These are phyloP conservation scores for Talpa occidentalis DNA, from an alignment of 2,113 vertebrate genomes.

Conservation along the genomic window DNA sequence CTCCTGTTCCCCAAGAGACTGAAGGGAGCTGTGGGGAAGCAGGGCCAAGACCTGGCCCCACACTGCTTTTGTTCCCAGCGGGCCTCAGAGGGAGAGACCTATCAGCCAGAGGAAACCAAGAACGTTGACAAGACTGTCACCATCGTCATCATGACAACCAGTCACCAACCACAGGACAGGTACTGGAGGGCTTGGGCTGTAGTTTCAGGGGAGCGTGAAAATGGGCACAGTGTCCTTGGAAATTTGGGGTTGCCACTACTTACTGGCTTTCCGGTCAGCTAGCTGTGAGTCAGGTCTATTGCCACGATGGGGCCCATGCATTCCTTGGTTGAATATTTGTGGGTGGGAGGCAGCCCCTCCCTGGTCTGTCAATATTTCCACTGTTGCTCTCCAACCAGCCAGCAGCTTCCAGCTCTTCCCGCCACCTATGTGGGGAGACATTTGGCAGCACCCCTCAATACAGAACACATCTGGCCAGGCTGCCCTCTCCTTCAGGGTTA, in stretches of 20 bases:
- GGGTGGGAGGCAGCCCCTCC: neutral
- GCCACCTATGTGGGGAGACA: neutral
- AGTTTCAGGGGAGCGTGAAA: neutral
- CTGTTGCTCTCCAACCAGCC: neutral
- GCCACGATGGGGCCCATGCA: neutral
- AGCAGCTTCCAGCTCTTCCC: neutral
- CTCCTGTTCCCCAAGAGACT: neutral
- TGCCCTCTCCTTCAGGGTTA: neutral
- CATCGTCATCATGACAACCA: slow-evolving; percentile 71
- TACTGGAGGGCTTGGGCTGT: slow-evolving; percentile 35
- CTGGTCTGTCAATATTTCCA: slow-evolving; percentile 60
- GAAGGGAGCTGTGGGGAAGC: slow-evolving; percentile 23
- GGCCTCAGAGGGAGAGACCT: slow-evolving; percentile 37
- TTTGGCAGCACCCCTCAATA: slow-evolving; percentile 50
- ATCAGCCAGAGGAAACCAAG: slow-evolving; percentile 29
- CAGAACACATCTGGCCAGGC: slow-evolving; percentile 49
- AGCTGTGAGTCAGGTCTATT: slow-evolving; percentile 19
- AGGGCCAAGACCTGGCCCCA: slow-evolving; percentile 14
- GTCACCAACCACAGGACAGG: slow-evolving; percentile 79
- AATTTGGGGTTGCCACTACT: neutral
- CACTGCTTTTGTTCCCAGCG: slow-evolving; percentile 62
- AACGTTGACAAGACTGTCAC: no score
- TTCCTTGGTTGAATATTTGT: neutral
- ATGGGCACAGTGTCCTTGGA: neutral
- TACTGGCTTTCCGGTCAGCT: neutral